phyloP scores from a whole-genome alignment of 2,113 vertebrate species.

The Limnothrissa miodon region DNA sequence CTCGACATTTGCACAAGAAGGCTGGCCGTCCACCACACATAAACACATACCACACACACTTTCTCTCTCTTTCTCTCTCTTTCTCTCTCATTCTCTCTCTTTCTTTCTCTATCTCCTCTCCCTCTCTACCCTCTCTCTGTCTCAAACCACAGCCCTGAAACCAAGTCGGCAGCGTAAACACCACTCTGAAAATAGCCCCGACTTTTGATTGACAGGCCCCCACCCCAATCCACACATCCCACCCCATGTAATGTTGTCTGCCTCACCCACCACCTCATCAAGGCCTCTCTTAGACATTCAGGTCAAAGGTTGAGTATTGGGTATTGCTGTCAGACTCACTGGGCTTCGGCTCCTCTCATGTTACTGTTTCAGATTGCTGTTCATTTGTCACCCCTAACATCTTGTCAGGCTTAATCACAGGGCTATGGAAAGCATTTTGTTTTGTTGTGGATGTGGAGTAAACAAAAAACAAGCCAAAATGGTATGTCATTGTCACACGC shows the following conservation, averaged over 20 bases:
- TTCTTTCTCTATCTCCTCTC: background rate
- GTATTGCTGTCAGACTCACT: background rate
- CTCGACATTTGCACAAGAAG: background rate
- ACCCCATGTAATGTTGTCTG: background rate
- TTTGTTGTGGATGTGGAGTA: background rate
- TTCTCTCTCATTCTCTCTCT: background rate
- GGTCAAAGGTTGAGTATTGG: conserved; percentile 1
- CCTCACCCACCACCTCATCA: background rate
- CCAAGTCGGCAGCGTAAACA: conserved; percentile 3
- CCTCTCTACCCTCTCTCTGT: background rate
- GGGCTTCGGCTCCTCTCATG: background rate
- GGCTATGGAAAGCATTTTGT: background rate
- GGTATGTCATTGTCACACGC: background rate
- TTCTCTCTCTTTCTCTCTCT: background rate
- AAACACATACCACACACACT: background rate
- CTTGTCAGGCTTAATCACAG: background rate
- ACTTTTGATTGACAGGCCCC: background rate
- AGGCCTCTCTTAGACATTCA: background rate
- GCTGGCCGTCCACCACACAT: background rate
- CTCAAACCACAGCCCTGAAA: background rate
- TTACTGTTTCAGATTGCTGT: background rate
- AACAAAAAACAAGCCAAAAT: background rate
- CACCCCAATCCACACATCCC: background rate
- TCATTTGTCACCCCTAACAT: background rate
- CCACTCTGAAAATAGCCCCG: background rate